Conservation (phyloP, 2,797 vertebrate genomes). For the Manis javanica region DNA sequence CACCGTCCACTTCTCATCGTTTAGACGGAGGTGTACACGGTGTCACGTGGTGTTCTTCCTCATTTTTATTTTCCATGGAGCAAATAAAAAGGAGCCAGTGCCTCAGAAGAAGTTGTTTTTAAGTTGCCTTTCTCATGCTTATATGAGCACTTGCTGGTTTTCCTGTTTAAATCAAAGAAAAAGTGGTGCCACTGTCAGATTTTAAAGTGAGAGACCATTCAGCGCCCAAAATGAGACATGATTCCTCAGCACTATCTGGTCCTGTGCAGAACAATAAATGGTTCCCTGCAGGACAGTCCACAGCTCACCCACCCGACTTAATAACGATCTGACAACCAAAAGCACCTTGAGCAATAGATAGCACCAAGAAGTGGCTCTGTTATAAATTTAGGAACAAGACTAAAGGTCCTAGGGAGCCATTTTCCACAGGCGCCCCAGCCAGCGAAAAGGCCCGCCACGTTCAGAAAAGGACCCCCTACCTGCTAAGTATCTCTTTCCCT, state of each 20-base stretch:
- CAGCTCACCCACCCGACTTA: conserved; percentile 65
- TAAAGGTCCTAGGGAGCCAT: conserved; percentile 73
- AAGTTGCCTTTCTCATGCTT: conserved; percentile 27
- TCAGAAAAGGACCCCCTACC: conserved; percentile 34
- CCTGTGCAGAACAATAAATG: conserved; percentile 63
- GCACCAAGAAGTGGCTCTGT: conserved; percentile 45
- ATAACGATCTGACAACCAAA: conserved; percentile 64
- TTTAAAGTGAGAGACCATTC: conserved; percentile 42
- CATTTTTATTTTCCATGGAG: conserved; percentile 32
- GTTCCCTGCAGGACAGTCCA: conserved; percentile 57
- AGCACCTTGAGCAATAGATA: conserved; percentile 54
- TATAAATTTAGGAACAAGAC: conserved; percentile 72
- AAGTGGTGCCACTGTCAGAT: conserved; percentile 46
- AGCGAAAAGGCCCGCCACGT: background rate
- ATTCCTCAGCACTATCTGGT: conserved; percentile 45
- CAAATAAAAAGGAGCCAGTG: conserved; percentile 44
- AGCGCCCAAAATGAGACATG: conserved; percentile 44
- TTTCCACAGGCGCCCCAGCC: conserved; percentile 46
- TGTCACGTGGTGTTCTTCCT: background rate
- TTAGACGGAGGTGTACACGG: background rate
- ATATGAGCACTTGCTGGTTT: conserved; percentile 13
- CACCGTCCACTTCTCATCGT: background rate
- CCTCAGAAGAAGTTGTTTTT: conserved; percentile 49
- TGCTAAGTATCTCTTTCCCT: conserved; percentile 30
- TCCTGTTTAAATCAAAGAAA: conserved; percentile 66